phyloP scores from a whole-genome alignment of 2,113 vertebrate genomes.

The Corynorhinus townsendii region DNA sequence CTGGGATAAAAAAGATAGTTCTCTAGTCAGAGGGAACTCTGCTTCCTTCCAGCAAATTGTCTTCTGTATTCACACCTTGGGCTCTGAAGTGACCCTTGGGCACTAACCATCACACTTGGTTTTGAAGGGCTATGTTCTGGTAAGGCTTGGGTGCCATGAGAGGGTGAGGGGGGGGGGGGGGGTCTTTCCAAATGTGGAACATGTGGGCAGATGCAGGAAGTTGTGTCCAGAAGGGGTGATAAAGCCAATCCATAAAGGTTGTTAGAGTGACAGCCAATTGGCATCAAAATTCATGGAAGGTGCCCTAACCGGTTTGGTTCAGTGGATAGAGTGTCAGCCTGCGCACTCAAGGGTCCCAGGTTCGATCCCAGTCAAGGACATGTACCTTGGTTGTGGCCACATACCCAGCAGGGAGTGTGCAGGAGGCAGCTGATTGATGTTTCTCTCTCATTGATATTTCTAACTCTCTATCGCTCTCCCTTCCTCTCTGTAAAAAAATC shows the following conservation, averaged over 20 bases:
- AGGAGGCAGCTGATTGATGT: too few species aligned
- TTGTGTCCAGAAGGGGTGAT: background rate
- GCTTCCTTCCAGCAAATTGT: background rate
- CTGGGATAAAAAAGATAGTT: background rate
- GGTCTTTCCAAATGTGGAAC: background rate
- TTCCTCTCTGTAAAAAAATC: too few species aligned
- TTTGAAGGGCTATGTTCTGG: background rate
- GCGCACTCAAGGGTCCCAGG: too few species aligned
- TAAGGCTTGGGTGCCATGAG: background rate
- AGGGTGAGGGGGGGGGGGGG: background rate
- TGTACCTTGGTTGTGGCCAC: too few species aligned
- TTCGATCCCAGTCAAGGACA: too few species aligned
- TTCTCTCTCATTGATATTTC: too few species aligned
- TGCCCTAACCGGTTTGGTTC: too few species aligned
- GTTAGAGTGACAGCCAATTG: background rate
- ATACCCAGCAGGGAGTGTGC: too few species aligned
- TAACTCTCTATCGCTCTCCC: too few species aligned
- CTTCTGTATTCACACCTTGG: background rate
- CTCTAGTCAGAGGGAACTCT: background rate
- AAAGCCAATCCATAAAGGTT: background rate
- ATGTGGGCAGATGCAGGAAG: background rate
- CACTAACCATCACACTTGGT: background rate
- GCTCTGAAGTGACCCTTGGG: background rate
- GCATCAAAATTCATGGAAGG: background rate
- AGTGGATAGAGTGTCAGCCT: too few species aligned